phyloP scores from a whole-genome alignment of 1,140 invertebrate genomes.

The Cydia strobilella region DNA sequence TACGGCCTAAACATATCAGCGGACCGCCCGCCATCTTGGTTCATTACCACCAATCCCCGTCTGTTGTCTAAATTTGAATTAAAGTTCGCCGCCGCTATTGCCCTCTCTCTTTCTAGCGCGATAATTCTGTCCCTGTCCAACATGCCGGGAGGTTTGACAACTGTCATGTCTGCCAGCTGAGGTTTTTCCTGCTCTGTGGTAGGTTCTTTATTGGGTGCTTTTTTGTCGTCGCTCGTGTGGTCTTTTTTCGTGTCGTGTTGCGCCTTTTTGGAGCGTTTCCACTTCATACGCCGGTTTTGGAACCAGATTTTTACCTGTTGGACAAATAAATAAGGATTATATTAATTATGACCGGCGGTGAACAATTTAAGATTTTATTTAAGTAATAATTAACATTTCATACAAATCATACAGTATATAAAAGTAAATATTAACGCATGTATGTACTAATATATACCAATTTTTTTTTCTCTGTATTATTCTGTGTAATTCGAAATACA shows the following conservation, averaged over 20 bases:
- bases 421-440: too few species aligned
- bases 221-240: constrained; percentile 60
- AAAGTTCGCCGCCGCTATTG: constrained; percentile 74
- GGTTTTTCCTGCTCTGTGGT: constrained; percentile 57
- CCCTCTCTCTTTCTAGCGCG: constrained; percentile 71
- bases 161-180: constrained; percentile 71
- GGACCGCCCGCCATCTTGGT: constrained; percentile 72
- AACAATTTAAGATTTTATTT: background rate
- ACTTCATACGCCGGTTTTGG: constrained; percentile 97
- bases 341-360: background rate
- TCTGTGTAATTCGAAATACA: too few species aligned
- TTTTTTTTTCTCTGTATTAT: too few species aligned
- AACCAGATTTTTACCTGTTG: constrained; percentile 97
- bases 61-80: constrained; percentile 78
- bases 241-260: constrained; percentile 87
- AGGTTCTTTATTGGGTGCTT: constrained; percentile 59
- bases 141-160: constrained; percentile 69
- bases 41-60: constrained; percentile 71
- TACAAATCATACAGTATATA: too few species aligned
- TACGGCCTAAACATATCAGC: constrained; percentile 80
- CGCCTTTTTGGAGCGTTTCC: constrained; percentile 96
- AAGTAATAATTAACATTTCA: background rate
- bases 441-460: too few species aligned
- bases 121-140: constrained; percentile 78
- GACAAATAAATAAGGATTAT: constrained; percentile 40